Percentiles rank a stretch among this genome's conserved stretches.
Conservation (phyloP, 2,888 invertebrate species). For the Acanthosepion esculentum region DNA sequence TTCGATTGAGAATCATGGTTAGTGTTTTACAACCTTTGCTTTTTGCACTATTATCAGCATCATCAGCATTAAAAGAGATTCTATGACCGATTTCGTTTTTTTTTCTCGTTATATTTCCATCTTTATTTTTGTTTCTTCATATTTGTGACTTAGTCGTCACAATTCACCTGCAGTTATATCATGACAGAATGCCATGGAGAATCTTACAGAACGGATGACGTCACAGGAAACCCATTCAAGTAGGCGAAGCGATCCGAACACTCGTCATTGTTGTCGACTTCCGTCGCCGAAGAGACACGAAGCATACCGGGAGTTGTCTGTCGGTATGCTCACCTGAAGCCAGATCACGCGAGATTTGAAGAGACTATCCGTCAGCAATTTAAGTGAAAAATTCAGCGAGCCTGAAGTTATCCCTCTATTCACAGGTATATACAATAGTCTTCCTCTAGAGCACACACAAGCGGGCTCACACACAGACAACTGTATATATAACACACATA, state of each 20-base stretch:
- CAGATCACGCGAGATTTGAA: background rate
- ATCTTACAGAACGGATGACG: background rate
- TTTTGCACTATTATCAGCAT: too few species aligned
- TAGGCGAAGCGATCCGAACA: background rate
- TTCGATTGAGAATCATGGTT: too few species aligned
- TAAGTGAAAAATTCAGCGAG: background rate
- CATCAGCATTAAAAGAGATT: too few species aligned
- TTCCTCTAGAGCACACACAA: too few species aligned
- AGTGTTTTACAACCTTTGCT: too few species aligned
- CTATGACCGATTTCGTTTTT: background rate
- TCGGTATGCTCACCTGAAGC: background rate
- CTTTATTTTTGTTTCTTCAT: background rate
- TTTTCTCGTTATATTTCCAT: background rate
- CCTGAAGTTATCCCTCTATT: background rate
- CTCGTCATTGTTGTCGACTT: background rate
- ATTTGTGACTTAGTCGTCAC: background rate
- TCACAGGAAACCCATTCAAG: slow-evolving; percentile 1
- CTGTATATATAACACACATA: too few species aligned
- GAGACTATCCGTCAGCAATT: background rate
- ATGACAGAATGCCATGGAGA: background rate
- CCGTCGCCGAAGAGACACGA: background rate
- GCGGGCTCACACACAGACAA: too few species aligned
- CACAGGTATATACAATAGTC: background rate
- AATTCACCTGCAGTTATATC: background rate
- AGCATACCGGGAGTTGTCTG: slow-evolving; percentile 2